Evolutionary conservation across 1,140 invertebrate genomes (phyloP).

Genomic region (Papilio helenus): DNA sequence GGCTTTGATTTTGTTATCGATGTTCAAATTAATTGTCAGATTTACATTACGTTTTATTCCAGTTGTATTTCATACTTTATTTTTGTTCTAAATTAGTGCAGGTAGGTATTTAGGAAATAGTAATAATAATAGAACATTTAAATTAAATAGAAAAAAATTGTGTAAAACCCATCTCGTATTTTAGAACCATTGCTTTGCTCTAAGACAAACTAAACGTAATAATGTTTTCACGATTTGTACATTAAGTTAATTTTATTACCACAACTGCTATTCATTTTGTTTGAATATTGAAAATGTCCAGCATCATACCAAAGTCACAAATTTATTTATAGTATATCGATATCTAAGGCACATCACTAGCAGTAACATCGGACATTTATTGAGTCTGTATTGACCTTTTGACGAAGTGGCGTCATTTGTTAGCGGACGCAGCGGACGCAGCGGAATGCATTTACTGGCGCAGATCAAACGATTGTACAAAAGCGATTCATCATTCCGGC

Average conservation of each 20-base stretch:
- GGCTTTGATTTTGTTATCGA: slow-evolving; percentile 47
- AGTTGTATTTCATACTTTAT: not conserved
- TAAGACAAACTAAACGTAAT: no score
- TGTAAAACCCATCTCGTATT: no score
- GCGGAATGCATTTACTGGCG: slow-evolving; percentile 47
- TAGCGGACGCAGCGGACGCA: slow-evolving; percentile 49
- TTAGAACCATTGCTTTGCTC: no score
- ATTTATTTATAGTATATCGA: not conserved
- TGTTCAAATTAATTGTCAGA: slow-evolving; percentile 49
- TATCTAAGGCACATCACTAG: slow-evolving; percentile 41
- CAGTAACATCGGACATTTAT: slow-evolving; percentile 55
- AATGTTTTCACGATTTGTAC: no score
- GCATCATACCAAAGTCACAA: no score
- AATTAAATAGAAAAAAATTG: no score
- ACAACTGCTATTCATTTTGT: no score
- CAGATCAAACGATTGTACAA: slow-evolving; percentile 38
- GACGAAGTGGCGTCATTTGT: slow-evolving; percentile 68
- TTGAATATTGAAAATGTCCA: no score
- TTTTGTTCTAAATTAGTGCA: not conserved
- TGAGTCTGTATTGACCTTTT: slow-evolving; percentile 59
- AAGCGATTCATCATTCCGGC: slow-evolving; percentile 42
- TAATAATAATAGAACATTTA: no score
- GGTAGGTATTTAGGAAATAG: no score
- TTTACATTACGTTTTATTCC: not conserved
- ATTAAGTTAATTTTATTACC: no score